These are phyloP conservation scores for Malacoctenus gilli DNA, from an alignment of 2,797 vertebrate species.

Conservation along the genomic window DNA sequence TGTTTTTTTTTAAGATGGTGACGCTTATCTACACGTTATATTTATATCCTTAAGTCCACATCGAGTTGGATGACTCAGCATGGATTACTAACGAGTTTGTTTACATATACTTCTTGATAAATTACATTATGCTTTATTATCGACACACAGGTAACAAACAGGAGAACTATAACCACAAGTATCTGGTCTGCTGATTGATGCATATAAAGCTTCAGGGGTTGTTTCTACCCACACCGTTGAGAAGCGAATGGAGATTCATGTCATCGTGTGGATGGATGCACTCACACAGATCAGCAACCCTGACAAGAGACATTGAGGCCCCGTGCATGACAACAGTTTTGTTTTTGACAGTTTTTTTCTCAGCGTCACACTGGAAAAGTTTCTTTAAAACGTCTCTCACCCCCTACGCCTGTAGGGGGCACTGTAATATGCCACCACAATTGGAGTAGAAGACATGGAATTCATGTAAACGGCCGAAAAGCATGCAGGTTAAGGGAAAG, in stretches of 20 bases:
- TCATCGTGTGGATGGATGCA: conserved; percentile 30
- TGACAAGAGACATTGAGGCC: conserved; percentile 21
- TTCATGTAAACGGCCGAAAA: too few relatives aligned
- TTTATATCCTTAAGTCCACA: conserved; percentile 49
- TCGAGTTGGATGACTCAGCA: conserved; percentile 63
- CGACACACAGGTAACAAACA: conserved; percentile 79
- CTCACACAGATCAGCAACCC: conserved; percentile 16
- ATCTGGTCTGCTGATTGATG: conserved; percentile 81
- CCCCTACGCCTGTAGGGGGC: too few relatives aligned
- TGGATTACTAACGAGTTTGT: conserved; percentile 62
- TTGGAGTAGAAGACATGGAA: too few relatives aligned
- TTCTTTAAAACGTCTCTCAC: too few relatives aligned
- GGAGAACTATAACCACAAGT: conserved; percentile 83
- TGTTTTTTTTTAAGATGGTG: conserved; percentile 5
- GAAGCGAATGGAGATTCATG: conserved; percentile 48
- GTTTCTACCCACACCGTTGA: conserved; percentile 47
- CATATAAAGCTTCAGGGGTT: conserved; percentile 67
- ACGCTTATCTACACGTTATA: conserved; percentile 55
- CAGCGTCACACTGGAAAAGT: too few relatives aligned
- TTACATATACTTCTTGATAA: conserved; percentile 77
- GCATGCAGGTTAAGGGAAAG: too few relatives aligned
- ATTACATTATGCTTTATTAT: conserved; percentile 79
- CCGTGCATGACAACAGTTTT: too few relatives aligned
- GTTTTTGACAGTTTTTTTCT: too few relatives aligned
- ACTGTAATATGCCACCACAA: too few relatives aligned